Base-by-base conservation (phyloP, 2,797 vertebrate genomes). In the Paguma larvata region DNA sequence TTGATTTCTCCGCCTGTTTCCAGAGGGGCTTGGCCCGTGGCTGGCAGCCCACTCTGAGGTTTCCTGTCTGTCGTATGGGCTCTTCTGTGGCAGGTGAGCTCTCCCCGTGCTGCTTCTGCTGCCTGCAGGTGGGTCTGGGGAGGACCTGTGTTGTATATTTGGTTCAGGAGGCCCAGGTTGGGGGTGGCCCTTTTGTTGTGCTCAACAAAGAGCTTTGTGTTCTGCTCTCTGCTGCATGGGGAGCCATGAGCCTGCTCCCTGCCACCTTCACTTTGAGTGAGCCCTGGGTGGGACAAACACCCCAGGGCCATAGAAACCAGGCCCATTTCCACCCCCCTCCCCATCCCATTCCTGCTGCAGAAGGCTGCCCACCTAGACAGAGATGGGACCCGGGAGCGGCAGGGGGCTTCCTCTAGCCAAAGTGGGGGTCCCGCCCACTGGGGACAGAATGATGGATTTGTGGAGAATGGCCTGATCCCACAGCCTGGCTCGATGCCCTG, bases 161-260 rank as follows among this genome's bases (percentile, higher is more conserved):
- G 67, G 62, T 14, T 62, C 56, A 44, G 32, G 63, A 56, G n/a
- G 21, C 32, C 38, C 18, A 38, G 82, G 78, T 56, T 19, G 32
- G 53, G 63, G 46, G 75, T 3, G 51, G 62, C 19, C 10, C 10
- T 78, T 78, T 63, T 77, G 19, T 34, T 23, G n/a, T 59, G 11
- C 34, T 75, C 85, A 53, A 51, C 59, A 67, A 73, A 86, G 48
- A 70, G 51, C 53, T 89, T 68, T 48, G 51, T 91, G 30, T 82
- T 89, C 70, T 84, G 72, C 7, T 3, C 80, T 87, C 83, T 65
- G 53, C 83, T 65, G 53, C 3, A 0, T 65, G 27, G 44, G 51
- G 70, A 80, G 70, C 3, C 34, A 11, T 0, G 27, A 46, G 14
- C 56, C 13, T 65, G 15, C 34, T 82, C 30, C 78, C 53, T 72